These are phyloP conservation scores for Meiosimyza platycephala DNA, from an alignment of 2,888 invertebrate genomes.

Conservation along the genomic window DNA sequence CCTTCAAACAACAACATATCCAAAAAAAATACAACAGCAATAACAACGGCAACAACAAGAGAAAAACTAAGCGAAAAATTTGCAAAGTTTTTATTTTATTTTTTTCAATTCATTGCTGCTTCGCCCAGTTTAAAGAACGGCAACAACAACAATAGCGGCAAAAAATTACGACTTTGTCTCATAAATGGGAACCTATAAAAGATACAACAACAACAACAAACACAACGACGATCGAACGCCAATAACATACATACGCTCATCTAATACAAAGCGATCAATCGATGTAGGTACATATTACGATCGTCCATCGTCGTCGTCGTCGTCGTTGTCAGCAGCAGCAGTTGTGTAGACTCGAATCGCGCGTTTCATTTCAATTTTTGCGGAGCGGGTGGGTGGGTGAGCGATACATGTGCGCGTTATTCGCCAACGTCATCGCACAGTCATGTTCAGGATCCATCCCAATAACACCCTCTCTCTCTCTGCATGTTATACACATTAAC, in stretches of 20 bases:
- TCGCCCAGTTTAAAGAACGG: conserved; percentile 55
- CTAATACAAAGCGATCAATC: conserved; percentile 49
- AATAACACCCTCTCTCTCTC: not conserved
- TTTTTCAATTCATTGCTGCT: conserved; percentile 50
- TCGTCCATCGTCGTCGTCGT: not conserved
- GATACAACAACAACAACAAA: conserved; percentile 24
- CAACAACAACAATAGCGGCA: conserved; percentile 24
- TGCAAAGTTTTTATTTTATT: conserved; percentile 46
- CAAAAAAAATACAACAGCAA: conserved; percentile 52
- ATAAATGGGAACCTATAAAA: conserved; percentile 40
- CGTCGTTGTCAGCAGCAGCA: not conserved
- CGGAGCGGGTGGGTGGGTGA: conserved; percentile 44
- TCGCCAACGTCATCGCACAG: conserved; percentile 28
- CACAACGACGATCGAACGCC: not conserved
- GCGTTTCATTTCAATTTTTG: conserved; percentile 30
- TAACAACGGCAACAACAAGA: conserved; percentile 49
- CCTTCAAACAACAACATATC: conserved; percentile 65
- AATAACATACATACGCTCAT: conserved; percentile 41
- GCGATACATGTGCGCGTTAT: conserved; percentile 13
- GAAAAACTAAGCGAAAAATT: conserved; percentile 48
- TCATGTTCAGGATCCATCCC: not conserved
- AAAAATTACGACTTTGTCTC: conserved; percentile 47
- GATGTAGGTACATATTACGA: not conserved
- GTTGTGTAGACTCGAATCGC: not conserved
- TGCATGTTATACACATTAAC: not conserved